Evolutionary conservation across 2,113 vertebrate species (phyloP), one percentile per base, ranked within the genome.

Genomic region (Lagenorhynchus albirostris): DNA sequence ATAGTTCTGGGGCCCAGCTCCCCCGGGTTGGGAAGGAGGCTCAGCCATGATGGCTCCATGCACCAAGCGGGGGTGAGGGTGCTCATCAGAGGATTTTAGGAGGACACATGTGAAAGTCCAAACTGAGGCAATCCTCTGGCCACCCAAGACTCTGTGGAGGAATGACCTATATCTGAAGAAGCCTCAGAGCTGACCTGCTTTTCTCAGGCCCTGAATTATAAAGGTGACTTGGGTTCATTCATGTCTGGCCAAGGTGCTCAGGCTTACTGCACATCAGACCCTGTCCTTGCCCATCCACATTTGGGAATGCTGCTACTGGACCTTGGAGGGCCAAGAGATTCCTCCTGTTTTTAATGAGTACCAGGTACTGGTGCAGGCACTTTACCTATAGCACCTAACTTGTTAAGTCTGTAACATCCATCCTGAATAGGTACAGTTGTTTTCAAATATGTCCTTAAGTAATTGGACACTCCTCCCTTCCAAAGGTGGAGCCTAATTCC

Each of bases 41-140:
- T 77, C 3, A 60, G 83, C 26, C 47, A 23, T 0, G 14, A 84
- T 2, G 38, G 6, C 8, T 50, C 15, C 6, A 17, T 2, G 31
- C 41, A 47, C 41, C n/a, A 21, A 26, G 41, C 17, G 79, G 3
- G 26, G 3, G 0, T 11, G 10, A 6, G 15, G 18, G 58, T 33
- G 67, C 70, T 84, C 53, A 77, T 60, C 38, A 36, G 41, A 44
- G 77, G 1, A 41, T 5, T 44, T 70, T 15, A 25, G 47, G 50
- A 53, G 29, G 21, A 68, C 21, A 9, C 0, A 5, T 0, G 3
- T 8, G 20, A 6, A 73, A 67, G 47, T 73, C 18, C 38, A 68
- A 60, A 47, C 25, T 4, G 17, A 77, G 41, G 31, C 55, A n/a
- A 23, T 15, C 18, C 33, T 84, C 55, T 47, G 68, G 47, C 53